A percentile compares a stretch with the other conserved stretches of the same genome.
phyloP scores from a whole-genome alignment of 37 sponge, comb jelly and placozoan genomes.

The Aplysina aerophoba region DNA sequence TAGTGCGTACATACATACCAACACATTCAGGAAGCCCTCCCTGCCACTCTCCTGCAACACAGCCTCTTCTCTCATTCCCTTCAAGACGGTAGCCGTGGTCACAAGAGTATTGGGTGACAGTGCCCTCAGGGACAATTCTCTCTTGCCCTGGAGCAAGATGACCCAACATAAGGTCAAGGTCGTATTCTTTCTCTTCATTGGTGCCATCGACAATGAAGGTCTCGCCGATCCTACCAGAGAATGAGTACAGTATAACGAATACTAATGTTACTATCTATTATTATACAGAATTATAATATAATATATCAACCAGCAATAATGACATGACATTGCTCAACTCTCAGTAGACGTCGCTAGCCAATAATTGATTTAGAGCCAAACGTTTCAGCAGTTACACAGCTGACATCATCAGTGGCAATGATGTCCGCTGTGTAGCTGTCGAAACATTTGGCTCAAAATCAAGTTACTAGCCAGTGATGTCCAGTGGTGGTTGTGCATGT shows the following conservation, averaged over 20 bases:
- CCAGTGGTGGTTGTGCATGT: too few relatives aligned
- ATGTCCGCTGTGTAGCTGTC: too few relatives aligned
- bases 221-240: constrained; percentile 7
- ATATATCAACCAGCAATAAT: background rate
- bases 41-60: background rate
- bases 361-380: too few relatives aligned
- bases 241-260: too few relatives aligned
- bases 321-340: too few relatives aligned
- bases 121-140: constrained; percentile 24
- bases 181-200: background rate
- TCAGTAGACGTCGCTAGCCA: too few relatives aligned
- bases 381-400: too few relatives aligned
- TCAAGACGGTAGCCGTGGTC: constrained; percentile 19
- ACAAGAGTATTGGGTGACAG: constrained; percentile 21
- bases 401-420: too few relatives aligned
- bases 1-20: background rate
- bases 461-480: too few relatives aligned
- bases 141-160: background rate
- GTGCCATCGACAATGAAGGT: background rate
- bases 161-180: background rate
- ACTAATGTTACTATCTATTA: too few relatives aligned
- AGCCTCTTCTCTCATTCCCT: background rate
- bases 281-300: too few relatives aligned
- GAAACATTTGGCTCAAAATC: too few relatives aligned
- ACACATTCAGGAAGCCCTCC: background rate